Conservation (phyloP, 2,888 invertebrate genomes). For the Furcula furcula region DNA sequence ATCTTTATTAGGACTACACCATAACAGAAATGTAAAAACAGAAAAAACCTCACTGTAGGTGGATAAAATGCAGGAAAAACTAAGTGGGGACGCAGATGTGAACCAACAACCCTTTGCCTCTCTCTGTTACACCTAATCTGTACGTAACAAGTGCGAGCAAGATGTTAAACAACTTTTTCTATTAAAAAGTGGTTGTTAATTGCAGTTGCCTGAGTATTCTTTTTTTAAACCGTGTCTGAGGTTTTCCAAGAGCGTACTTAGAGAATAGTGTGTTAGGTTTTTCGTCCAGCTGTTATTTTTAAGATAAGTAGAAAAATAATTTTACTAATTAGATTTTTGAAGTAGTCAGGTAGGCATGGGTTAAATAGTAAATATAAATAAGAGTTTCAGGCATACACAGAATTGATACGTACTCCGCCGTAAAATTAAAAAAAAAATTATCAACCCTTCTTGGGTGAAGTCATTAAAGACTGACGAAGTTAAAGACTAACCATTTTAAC, state of each 20-base stretch:
- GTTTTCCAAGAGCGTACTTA: conserved; percentile 23
- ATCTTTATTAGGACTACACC: conserved; percentile 15
- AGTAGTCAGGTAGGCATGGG: neutral
- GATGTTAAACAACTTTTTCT: conserved; percentile 25
- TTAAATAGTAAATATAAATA: too few species aligned
- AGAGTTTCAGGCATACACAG: too few species aligned
- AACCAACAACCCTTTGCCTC: conserved; percentile 26
- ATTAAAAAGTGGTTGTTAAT: conserved; percentile 44
- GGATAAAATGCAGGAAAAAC: conserved; percentile 49
- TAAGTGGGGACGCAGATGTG: conserved; percentile 48
- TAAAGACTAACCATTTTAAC: too few species aligned
- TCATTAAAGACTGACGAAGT: too few species aligned
- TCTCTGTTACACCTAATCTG: conserved; percentile 27
- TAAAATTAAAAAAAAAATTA: too few species aligned
- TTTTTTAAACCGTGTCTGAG: conserved; percentile 30
- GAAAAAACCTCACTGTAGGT: conserved; percentile 36
- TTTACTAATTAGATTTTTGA: neutral
- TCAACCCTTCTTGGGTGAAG: too few species aligned
- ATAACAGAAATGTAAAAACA: conserved; percentile 35
- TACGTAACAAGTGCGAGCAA: conserved; percentile 10
- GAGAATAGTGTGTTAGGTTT: conserved; percentile 26
- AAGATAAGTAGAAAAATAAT: neutral
- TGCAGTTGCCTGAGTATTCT: conserved; percentile 39
- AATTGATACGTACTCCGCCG: too few species aligned
- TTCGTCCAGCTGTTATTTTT: conserved; percentile 3